These are phyloP conservation scores for Zonotrichia leucophrys DNA, from an alignment of 2,113 vertebrate species.

Conservation along the genomic window DNA sequence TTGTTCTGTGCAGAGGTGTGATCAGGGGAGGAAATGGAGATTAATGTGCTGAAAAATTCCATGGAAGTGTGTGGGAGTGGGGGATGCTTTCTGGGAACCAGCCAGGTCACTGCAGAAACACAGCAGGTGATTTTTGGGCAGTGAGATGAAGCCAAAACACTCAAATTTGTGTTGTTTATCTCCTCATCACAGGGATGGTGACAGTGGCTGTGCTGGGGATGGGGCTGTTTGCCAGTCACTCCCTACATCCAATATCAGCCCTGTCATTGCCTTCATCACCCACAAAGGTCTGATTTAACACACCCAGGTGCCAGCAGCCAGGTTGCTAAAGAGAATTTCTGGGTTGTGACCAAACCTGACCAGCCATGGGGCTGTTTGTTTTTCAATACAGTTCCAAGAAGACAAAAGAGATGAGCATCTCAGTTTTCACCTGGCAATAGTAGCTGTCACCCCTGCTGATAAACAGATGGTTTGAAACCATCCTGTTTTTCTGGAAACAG, in stretches of 20 bases:
- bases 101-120: neutral
- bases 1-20: neutral
- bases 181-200: neutral
- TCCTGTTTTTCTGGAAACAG: neutral
- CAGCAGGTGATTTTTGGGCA: neutral
- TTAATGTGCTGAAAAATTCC: neutral
- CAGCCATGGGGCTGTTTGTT: neutral
- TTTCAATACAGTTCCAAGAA: neutral
- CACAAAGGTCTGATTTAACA: neutral
- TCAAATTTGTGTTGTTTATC: neutral
- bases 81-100: neutral
- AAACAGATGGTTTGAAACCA: neutral
- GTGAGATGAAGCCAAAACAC: fast-evolving
- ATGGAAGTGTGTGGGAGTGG: fast-evolving
- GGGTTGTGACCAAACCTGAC: neutral
- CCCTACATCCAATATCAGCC: neutral
- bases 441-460: neutral
- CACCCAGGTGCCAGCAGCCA: neutral
- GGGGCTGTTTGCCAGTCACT: neutral
- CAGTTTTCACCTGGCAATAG: neutral
- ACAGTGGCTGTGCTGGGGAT: neutral
- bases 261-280: neutral
- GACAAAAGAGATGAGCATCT: neutral
- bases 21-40: neutral
- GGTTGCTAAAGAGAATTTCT: neutral